Base-by-base conservation (phyloP, 2,797 vertebrate species). In the Crypturellus tataupa region DNA sequence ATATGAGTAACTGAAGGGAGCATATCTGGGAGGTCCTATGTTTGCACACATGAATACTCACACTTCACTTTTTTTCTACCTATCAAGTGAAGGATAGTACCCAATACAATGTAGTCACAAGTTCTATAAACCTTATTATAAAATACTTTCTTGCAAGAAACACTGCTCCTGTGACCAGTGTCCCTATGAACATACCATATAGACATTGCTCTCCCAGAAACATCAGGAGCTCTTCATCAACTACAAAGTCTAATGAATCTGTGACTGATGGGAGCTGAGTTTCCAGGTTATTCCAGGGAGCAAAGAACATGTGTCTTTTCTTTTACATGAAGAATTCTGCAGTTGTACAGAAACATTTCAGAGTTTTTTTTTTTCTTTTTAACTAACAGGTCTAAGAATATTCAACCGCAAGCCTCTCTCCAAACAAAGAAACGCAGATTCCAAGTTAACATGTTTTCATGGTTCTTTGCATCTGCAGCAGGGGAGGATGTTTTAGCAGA, bases 1-100 rank as follows among this genome's bases (percentile, higher is more conserved):
- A 35, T 37, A 23, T 94, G 91, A 95, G 92, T 92, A 94, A 95
- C 44, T 68, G 27, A n/a, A 82, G 70, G 24, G 71, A 65, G 3
- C 5, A 4, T 29, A 5, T 47, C 47, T 81, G 4, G 63, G 39
- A 75, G 12, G 18, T 80, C 21, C 7, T 65, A 46, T 21, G 24
- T 49, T 64, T 64, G 5, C 23, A 79, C 2, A 39, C 21, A 15
- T 29, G 59, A 9, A 40, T 64, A 76, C 1, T 8, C 2, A 29
- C 69, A 3, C 6, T 84, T 72, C 25, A 25, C 2, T 33, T 90
- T 72, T 72, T 86, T 80, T 27, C 46, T 58, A 9, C 11, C 25
- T 84, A 31, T 40, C 15, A 69, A 49, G 5, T 12, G 80, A 85
- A 81, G 4, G 5, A 65, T 53, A 23, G 5, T 3, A 60, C 33